Evolutionary conservation across 2,888 invertebrate genomes (phyloP).

Genomic region (Sphaerophoria rueppellii): DNA sequence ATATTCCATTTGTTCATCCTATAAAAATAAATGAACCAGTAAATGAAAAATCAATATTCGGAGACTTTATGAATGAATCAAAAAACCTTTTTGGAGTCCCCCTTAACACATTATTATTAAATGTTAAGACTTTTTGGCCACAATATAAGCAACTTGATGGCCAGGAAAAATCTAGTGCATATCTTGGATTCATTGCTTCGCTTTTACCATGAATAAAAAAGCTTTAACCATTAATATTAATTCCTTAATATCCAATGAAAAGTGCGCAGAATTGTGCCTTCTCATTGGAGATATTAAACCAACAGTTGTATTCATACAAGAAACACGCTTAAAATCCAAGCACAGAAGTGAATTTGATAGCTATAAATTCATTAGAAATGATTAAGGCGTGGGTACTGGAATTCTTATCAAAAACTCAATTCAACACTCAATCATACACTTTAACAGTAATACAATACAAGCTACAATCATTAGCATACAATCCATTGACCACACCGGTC

Average conservation of each 20-base stretch:
- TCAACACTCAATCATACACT: too few relatives aligned
- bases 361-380: too few relatives aligned
- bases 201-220: slow-evolving; percentile 17
- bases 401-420: too few relatives aligned
- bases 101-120: too few relatives aligned
- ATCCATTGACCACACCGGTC: too few relatives aligned
- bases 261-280: slow-evolving; percentile 8
- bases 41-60: too few relatives aligned
- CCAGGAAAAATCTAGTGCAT: slow-evolving; percentile 14
- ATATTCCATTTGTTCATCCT: too few relatives aligned
- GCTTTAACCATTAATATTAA: not conserved
- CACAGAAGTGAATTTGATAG: too few relatives aligned
- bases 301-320: slow-evolving; percentile 13
- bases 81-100: not conserved
- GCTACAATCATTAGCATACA: too few relatives aligned
- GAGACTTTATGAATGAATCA: not conserved
- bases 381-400: too few relatives aligned
- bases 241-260: slow-evolving; percentile 1
- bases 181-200: slow-evolving; percentile 4
- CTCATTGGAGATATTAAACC: slow-evolving; percentile 9
- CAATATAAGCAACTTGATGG: not conserved
- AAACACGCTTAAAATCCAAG: not conserved
- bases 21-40: too few relatives aligned
- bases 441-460: too few relatives aligned
- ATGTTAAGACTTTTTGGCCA: slow-evolving; percentile 13